phyloP scores from a whole-genome alignment of 1,140 invertebrate species.

The Euborellia annulipes region DNA sequence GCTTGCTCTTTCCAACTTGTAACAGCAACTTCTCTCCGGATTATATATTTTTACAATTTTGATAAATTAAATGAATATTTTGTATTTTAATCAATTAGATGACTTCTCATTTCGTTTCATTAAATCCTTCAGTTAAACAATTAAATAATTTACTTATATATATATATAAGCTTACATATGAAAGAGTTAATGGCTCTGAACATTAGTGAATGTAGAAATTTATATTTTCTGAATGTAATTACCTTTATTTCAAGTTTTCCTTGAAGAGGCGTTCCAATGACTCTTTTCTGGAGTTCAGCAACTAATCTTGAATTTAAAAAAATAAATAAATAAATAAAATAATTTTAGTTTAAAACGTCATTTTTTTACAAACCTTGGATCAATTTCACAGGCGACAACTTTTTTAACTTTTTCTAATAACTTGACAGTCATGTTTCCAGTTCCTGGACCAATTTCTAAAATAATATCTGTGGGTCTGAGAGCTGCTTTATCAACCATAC shows the following conservation, averaged over 20 bases:
- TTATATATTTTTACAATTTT: too few relatives aligned
- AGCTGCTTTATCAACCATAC: conserved; percentile 92
- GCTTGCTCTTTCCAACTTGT: too few relatives aligned
- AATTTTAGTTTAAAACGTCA: neutral
- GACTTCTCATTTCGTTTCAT: too few relatives aligned
- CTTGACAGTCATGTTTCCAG: conserved; percentile 96
- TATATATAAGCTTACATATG: too few relatives aligned
- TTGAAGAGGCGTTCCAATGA: conserved; percentile 74
- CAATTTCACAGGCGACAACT: conserved; percentile 96
- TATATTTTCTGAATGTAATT: too few relatives aligned
- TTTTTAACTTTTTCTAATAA: conserved; percentile 86
- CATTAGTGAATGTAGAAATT: too few relatives aligned
- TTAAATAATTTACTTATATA: too few relatives aligned
- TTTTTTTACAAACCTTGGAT: conserved; percentile 49
- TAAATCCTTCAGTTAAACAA: too few relatives aligned
- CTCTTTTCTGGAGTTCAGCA: conserved; percentile 94
- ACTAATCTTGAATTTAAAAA: conserved; percentile 48
- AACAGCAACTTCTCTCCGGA: too few relatives aligned
- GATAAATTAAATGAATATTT: too few relatives aligned
- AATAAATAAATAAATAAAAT: conserved; percentile 3
- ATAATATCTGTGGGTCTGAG: conserved; percentile 83
- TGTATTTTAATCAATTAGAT: too few relatives aligned
- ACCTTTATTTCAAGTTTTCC: conserved; percentile 76
- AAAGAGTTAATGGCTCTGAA: too few relatives aligned
- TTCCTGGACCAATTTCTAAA: conserved; percentile 96